Evolutionary conservation across 2,113 vertebrate genomes (phyloP), one percentile per base, ranked within the genome.

Genomic region (Hypocryptadius cinnamomeus): DNA sequence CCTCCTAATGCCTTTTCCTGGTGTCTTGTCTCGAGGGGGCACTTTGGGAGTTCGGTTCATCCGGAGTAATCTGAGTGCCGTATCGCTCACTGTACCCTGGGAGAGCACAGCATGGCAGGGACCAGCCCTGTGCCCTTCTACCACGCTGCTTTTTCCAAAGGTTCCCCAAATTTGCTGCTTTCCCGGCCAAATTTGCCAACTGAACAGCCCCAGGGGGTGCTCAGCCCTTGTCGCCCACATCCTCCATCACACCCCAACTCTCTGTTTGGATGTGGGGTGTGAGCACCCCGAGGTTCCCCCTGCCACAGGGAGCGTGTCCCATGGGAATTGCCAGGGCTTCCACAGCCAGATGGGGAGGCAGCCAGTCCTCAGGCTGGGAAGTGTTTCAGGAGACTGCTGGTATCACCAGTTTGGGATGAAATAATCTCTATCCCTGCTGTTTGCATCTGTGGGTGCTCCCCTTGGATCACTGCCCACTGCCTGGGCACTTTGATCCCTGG

Each of bases 31-130:
- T 89, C n/a, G 1, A 77, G 95, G 90, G 95, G 27, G 57, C 66
- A 19, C 83, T 89, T 94, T 68, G 95, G 91, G 94, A 80, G 45
- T 93, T 84, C n/a, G 24, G 0, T 89, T 95, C 78, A 56, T 51
- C 81, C 8, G 8, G 77, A 51, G 74, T 37, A 21, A 60, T 70
- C 71, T 12, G 16, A 54, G 20, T 8, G 83, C 79, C 4, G 5
- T 2, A 2, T 71, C 39, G 0, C 60, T 80, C 14, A 6, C 81
- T 3, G 12, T 85, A 17, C 69, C 90, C 56, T 30, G 74, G 19
- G 68, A 66, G 65, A 87, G 44, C 11, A 1, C 4, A 2, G 37
- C 3, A 0, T 0, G 68, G 65, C 69, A 54, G 20, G 37, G 53
- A 8, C 5, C 61, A 25, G 27, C 59, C 45, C 86, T 13, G 21